Conservation (phyloP, 2,113 vertebrate species). For the Peucedramus taeniatus region DNA sequence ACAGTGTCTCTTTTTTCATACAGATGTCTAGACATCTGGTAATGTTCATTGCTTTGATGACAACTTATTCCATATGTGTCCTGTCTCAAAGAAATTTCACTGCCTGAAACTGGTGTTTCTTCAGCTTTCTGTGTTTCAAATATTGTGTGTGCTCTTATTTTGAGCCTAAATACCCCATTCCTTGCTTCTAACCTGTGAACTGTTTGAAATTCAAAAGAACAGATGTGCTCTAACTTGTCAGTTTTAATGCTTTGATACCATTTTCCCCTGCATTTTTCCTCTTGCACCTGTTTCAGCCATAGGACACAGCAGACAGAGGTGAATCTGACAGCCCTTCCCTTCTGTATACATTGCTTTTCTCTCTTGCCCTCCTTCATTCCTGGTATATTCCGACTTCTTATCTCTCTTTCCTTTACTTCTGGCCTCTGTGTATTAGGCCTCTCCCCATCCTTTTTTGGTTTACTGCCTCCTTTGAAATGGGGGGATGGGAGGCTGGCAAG, state of each 20-base stretch:
- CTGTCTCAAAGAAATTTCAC: slow-evolving; percentile 15
- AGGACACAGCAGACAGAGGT: background rate
- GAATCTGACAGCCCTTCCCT: background rate
- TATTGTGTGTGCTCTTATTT: background rate
- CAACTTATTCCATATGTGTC: slow-evolving; percentile 29
- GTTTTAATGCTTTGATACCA: background rate
- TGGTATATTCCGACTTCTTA: background rate
- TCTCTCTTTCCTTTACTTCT: background rate
- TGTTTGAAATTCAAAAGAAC: background rate
- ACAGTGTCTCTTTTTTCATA: background rate
- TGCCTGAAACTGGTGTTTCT: slow-evolving; percentile 7
- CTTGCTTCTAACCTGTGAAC: background rate
- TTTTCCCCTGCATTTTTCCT: background rate
- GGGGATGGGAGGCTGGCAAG: rapidly evolving
- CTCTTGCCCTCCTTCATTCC: background rate
- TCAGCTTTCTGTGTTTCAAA: slow-evolving; percentile 5
- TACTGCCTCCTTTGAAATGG: background rate
- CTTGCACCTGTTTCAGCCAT: background rate
- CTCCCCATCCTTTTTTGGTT: background rate
- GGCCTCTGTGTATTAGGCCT: background rate
- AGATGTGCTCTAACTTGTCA: background rate
- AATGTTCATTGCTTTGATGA: slow-evolving; percentile 29
- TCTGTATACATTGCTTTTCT: background rate
- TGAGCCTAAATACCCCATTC: background rate
- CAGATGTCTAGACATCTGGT: slow-evolving; percentile 35